These are phyloP conservation scores for Drosophila suzukii DNA, from an alignment of 1,140 invertebrate genomes.

Conservation along the genomic window DNA sequence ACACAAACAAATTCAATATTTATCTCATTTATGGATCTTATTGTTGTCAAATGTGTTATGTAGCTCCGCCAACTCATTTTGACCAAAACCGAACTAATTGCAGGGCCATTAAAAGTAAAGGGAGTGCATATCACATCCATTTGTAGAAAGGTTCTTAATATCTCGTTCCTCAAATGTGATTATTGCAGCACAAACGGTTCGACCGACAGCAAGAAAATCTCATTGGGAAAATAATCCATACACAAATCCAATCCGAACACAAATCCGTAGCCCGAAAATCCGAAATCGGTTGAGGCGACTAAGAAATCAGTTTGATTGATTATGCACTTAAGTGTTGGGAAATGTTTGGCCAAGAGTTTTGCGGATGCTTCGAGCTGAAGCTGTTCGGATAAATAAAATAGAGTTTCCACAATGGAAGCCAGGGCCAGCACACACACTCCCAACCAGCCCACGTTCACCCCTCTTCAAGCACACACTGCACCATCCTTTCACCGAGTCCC, in stretches of 20 bases:
- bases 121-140: neutral
- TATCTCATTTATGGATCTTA: too few species aligned
- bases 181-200: conserved; percentile 12
- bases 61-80: neutral
- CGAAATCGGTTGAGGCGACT: conserved; percentile 51
- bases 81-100: neutral
- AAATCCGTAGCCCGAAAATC: conserved; percentile 41
- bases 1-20: too few species aligned
- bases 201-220: conserved; percentile 1
- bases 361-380: conserved; percentile 24
- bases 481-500: conserved; percentile 1
- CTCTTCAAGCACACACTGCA: neutral
- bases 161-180: conserved; percentile 2
- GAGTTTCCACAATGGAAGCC: conserved; percentile 45
- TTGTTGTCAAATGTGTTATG: too few species aligned
- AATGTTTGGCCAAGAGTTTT: conserved; percentile 49
- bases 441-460: neutral
- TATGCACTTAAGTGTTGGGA: conserved; percentile 78
- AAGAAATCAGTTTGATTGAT: conserved; percentile 81
- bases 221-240: conserved; percentile 27
- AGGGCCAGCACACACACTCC: conserved; percentile 9
- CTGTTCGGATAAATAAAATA: conserved; percentile 70
- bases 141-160: neutral
- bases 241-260: conserved; percentile 34
- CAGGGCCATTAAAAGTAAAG: neutral